Evolutionary conservation across 2,888 invertebrate species (phyloP).

Genomic region (Rhopalosiphum nymphaeae): DNA sequence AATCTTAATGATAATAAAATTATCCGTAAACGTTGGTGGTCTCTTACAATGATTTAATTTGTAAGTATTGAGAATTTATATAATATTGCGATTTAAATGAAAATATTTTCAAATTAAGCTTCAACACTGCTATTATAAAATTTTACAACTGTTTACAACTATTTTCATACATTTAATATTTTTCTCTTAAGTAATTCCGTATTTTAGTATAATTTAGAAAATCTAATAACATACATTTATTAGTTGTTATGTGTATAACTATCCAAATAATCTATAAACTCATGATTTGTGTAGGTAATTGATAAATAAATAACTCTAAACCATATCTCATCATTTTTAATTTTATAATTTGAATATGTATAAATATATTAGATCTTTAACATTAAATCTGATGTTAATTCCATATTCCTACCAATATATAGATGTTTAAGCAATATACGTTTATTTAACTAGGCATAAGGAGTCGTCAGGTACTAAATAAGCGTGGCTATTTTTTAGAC

Average conservation of each 20-base stretch:
- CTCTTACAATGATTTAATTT: no score
- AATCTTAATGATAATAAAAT: no score
- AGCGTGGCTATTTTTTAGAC: constrained; percentile 24
- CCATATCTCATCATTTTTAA: background rate
- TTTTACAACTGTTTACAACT: no score
- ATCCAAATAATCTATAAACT: background rate
- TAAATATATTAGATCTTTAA: background rate
- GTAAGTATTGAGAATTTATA: no score
- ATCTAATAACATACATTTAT: background rate
- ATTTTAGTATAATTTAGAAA: background rate
- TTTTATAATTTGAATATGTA: background rate
- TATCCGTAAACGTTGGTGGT: no score
- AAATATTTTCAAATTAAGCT: background rate
- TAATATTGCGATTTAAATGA: background rate
- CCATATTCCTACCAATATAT: background rate
- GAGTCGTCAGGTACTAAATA: background rate
- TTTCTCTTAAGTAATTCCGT: background rate
- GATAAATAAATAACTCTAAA: background rate
- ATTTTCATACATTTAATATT: background rate
- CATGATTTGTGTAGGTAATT: background rate
- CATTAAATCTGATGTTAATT: background rate
- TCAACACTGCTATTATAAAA: background rate
- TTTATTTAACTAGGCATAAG: background rate
- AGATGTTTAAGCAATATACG: background rate
- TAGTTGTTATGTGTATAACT: background rate